Base-by-base conservation (phyloP, 2,888 invertebrate genomes). In the Diploptera punctata region DNA sequence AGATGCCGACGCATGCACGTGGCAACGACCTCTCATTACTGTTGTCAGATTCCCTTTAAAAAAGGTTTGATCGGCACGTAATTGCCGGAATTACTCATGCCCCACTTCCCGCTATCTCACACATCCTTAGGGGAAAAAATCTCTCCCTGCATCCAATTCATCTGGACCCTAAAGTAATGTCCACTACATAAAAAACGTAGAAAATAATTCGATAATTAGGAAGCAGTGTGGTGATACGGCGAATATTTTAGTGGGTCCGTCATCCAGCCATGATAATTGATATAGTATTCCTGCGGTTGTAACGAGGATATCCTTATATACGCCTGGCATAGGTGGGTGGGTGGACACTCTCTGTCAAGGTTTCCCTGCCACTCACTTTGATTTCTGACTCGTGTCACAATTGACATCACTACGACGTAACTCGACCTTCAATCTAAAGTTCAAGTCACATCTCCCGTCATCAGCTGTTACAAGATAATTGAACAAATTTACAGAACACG, bases 221-320 rank as follows among this genome's bases (percentile, higher is more conserved):
- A 65, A 65, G 65, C 65, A 19, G 26, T 47, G 43, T 13, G 31
- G 33, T 18, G 7, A n/a, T 43, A 21, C 43, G 24, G 24, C 44
- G 44, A 33, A 38, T 61, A 61, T 61, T 61, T 61, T 61, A 61
- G 43, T 43, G 44, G 62, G 43, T 43, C 43, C 62, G 24, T 65
- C 43, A 65, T 44, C 21, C n/a, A 61, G 38, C 18, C 21, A 43
- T 24, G 43, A 26, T 65, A 47, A 60, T 60, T 60, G 60, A 60
- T 60, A 60, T 60, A 60, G 60, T 18, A 60, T 60, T 60, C 44
- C 29, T 47, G 62, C 18, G 44, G 26, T 7, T 47, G 29, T 65
- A 65, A 65, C 65, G 47, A 65, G 65, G 65, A 65, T 65, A 65
- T 65, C 65, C 65, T 65, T 47, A 65, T 65, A 62, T 47, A 44